These are phyloP conservation scores for Periparus ater DNA, from an alignment of 2,797 vertebrate species.

Conservation along the genomic window DNA sequence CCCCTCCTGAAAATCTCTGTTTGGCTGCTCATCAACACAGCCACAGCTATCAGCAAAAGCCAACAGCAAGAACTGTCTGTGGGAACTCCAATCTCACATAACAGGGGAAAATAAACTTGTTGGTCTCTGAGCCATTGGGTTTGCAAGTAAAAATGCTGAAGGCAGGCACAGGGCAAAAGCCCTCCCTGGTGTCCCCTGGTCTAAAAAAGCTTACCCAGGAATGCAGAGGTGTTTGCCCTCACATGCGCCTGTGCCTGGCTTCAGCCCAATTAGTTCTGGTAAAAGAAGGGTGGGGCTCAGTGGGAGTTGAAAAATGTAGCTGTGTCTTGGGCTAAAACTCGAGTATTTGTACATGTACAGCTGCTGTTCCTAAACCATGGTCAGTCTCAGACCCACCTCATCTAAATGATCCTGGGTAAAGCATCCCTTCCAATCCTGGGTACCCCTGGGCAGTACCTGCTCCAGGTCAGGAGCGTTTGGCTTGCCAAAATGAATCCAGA, in stretches of 20 bases:
- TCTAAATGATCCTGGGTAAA: neutral
- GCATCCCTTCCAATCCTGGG: neutral
- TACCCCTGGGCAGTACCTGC: neutral
- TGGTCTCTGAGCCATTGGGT: neutral
- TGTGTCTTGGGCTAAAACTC: neutral
- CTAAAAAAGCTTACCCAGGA: fast-evolving
- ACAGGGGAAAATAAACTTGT: neutral
- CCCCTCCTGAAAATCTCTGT: neutral
- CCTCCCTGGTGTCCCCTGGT: neutral
- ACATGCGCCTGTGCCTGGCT: neutral
- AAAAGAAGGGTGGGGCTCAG: neutral
- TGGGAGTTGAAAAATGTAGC: neutral
- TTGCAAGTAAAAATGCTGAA: neutral
- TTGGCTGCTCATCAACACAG: neutral
- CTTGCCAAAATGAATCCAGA: neutral
- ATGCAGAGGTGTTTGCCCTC: neutral
- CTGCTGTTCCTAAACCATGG: neutral
- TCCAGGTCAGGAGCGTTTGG: neutral
- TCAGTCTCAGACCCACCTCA: neutral
- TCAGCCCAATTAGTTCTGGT: neutral
- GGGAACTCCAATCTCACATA: neutral
- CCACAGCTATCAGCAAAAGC: neutral
- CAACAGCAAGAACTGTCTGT: neutral
- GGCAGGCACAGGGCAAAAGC: neutral
- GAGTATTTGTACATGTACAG: neutral